phyloP scores from a whole-genome alignment of 1,140 invertebrate species.

The Mizuhopecten yessoensis region DNA sequence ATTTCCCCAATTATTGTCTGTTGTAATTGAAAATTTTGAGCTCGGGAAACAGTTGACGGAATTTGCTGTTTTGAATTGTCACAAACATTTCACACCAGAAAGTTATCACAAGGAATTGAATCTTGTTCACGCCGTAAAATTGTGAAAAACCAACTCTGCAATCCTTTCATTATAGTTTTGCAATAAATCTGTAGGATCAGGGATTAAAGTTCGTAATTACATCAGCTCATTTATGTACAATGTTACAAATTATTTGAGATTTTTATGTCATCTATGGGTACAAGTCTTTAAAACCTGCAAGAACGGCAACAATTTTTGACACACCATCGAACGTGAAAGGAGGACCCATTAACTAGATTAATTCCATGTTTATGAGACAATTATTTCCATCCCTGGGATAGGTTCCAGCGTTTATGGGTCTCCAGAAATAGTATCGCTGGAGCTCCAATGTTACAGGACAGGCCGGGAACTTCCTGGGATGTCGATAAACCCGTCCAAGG shows the following conservation, averaged over 20 bases:
- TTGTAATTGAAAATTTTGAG: too few relatives aligned
- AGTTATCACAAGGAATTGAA: too few relatives aligned
- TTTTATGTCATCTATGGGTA: background rate
- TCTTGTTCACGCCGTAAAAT: too few relatives aligned
- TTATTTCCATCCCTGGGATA: constrained; percentile 7
- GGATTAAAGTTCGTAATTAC: background rate
- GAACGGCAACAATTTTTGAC: background rate
- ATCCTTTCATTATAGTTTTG: too few relatives aligned
- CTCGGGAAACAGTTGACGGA: too few relatives aligned
- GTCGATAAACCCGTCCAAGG: background rate
- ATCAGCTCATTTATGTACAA: background rate
- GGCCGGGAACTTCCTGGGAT: background rate
- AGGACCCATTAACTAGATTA: background rate
- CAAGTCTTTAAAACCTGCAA: constrained; percentile 19
- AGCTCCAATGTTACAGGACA: background rate
- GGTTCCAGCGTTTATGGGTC: constrained; percentile 9
- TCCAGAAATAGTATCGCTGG: background rate
- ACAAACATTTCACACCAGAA: too few relatives aligned
- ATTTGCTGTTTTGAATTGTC: too few relatives aligned
- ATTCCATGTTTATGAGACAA: constrained; percentile 34
- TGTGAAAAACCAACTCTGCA: too few relatives aligned
- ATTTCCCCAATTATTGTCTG: too few relatives aligned
- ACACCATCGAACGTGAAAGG: background rate
- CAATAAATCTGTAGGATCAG: too few relatives aligned
- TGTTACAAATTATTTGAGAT: background rate